Conservation (phyloP, 1,140 invertebrate species). For the Dinoponera quadriceps region DNA sequence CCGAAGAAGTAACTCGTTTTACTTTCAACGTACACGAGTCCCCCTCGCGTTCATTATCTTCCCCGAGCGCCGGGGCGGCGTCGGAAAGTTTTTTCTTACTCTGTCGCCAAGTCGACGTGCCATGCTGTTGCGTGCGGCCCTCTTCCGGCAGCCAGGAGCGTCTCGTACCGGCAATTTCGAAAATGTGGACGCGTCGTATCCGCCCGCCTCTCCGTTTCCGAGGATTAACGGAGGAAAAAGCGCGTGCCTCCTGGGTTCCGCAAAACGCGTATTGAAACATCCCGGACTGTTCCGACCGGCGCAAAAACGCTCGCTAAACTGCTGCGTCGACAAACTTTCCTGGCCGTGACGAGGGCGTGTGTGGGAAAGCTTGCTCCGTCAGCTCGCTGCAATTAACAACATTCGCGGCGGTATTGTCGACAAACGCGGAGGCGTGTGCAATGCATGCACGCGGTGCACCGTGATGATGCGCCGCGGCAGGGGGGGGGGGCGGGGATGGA, state of each 20-base stretch:
- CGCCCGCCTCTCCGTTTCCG: background rate
- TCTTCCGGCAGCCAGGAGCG: too few species aligned
- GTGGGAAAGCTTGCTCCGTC: conserved; percentile 58
- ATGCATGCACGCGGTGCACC: conserved; percentile 49
- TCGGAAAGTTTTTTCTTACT: background rate
- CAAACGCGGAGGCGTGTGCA: conserved; percentile 26
- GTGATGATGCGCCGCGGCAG: conserved; percentile 14
- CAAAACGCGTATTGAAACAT: conserved; percentile 55
- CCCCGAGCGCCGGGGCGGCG: background rate
- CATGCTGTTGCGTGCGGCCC: background rate
- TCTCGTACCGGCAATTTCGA: background rate
- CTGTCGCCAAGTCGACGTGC: background rate
- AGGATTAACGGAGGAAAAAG: conserved; percentile 9
- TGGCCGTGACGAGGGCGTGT: conserved; percentile 26
- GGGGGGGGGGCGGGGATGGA: background rate
- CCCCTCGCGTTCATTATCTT: background rate
- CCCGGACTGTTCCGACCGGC: conserved; percentile 12
- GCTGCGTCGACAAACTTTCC: conserved; percentile 53
- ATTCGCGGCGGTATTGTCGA: conserved; percentile 60
- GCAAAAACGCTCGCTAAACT: conserved; percentile 46
- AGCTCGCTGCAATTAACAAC: conserved; percentile 68
- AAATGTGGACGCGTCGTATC: background rate
- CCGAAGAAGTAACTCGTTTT: background rate
- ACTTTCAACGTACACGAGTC: background rate
- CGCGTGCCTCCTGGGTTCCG: background rate